Percentiles rank a stretch among this genome's conserved stretches.
Conservation (phyloP, 2,113 vertebrate genomes). For the Apodemus sylvaticus region DNA sequence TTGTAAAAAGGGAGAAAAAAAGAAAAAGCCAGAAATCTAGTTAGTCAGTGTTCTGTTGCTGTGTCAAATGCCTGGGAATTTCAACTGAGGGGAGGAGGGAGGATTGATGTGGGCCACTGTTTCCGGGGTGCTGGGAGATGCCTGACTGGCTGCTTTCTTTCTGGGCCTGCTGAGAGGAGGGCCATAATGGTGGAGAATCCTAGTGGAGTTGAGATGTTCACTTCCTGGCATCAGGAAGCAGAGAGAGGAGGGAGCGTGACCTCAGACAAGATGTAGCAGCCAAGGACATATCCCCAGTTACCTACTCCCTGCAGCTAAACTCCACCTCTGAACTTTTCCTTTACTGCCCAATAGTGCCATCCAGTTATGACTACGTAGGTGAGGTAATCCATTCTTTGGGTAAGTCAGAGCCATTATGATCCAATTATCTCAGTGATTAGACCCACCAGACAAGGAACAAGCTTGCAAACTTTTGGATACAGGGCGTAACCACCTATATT, state of each 20-base stretch:
- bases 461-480: background rate
- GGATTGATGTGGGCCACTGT: background rate
- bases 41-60: background rate
- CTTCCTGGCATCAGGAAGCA: background rate
- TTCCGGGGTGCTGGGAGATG: background rate
- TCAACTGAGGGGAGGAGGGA: background rate
- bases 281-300: background rate
- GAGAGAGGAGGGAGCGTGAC: no score
- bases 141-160: background rate
- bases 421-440: background rate
- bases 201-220: background rate
- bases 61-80: background rate
- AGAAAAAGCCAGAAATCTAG: background rate
- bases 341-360: background rate
- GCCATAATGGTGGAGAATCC: background rate
- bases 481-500: background rate
- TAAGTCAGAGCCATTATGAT: background rate
- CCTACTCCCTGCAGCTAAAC: background rate
- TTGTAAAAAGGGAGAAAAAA: background rate
- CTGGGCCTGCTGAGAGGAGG: background rate
- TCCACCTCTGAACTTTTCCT: background rate
- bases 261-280: background rate
- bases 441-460: background rate
- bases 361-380: background rate
- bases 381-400: background rate